These are phyloP conservation scores for Mugil cephalus DNA, from an alignment of 2,113 vertebrate species.

Conservation along the genomic window DNA sequence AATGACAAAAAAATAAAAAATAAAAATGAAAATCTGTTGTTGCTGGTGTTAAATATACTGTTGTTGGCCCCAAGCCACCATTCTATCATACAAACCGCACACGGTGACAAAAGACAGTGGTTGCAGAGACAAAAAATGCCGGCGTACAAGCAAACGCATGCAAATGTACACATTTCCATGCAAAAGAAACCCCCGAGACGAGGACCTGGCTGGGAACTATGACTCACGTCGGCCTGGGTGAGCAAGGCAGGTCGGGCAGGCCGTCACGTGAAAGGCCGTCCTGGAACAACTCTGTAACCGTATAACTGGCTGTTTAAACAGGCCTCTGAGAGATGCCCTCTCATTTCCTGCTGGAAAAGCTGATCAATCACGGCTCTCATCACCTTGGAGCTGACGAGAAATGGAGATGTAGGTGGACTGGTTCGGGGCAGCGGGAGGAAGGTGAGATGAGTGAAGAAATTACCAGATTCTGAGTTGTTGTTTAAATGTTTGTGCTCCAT, in stretches of 20 bases:
- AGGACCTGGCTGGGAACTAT: constrained; percentile 58
- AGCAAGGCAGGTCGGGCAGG: constrained; percentile 27
- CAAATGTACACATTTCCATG: constrained; percentile 11
- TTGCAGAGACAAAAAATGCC: background rate
- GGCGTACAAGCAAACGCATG: background rate
- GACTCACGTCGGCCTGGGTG: constrained; percentile 60
- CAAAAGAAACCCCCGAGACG: constrained; percentile 39
- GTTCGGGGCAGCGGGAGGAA: constrained; percentile 18
- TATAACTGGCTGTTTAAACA: constrained; percentile 87
- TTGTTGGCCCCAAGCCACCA: too few relatives aligned
- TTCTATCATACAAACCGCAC: background rate
- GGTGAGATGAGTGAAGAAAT: constrained; percentile 34
- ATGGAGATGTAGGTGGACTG: constrained; percentile 33
- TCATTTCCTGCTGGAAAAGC: constrained; percentile 81
- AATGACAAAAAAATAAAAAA: too few relatives aligned
- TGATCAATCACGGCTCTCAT: constrained; percentile 77
- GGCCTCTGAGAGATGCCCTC: constrained; percentile 84
- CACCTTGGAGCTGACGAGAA: constrained; percentile 54
- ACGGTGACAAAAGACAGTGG: background rate
- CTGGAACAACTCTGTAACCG: constrained; percentile 83
- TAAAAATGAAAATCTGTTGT: too few relatives aligned
- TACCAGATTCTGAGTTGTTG: background rate
- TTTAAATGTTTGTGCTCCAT: background rate
- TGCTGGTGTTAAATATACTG: too few relatives aligned
- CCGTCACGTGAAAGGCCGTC: constrained; percentile 64